Evolutionary conservation across 2,888 invertebrate species (phyloP).

Genomic region (Agonopterix alstromeriana): DNA sequence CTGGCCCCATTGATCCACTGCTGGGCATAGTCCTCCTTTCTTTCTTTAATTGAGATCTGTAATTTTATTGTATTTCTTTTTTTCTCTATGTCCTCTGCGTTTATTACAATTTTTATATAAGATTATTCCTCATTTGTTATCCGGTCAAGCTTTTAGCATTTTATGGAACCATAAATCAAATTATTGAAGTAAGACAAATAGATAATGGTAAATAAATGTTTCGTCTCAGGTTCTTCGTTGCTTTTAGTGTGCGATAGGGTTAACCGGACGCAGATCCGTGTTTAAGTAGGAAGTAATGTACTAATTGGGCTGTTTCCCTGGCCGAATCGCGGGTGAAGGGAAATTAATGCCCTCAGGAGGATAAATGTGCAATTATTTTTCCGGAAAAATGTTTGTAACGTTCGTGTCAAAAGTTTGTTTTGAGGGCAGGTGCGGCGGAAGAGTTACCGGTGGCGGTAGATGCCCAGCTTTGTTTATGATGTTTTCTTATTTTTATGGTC

Average conservation of each 20-base stretch:
- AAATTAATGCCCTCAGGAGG: conserved; percentile 62
- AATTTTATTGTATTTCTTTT: too few relatives aligned
- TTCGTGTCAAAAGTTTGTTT: conserved; percentile 59
- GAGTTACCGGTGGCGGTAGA: conserved; percentile 31
- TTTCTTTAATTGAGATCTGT: too few relatives aligned
- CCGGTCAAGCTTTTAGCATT: too few relatives aligned
- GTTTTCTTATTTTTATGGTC: conserved; percentile 20
- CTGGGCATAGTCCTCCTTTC: too few relatives aligned
- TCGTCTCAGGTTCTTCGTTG: conserved; percentile 1
- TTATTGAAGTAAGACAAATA: too few relatives aligned
- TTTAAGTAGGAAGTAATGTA: conserved; percentile 54
- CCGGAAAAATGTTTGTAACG: conserved; percentile 49
- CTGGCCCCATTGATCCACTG: too few relatives aligned
- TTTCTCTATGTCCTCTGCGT: too few relatives aligned
- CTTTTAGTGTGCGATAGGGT: conserved; percentile 15
- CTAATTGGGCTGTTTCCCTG: conserved; percentile 60
- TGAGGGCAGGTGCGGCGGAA: conserved; percentile 54
- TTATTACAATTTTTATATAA: too few relatives aligned
- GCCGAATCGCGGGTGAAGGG: conserved; percentile 55
- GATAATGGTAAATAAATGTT: too few relatives aligned
- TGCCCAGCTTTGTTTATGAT: conserved; percentile 9
- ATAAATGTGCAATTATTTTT: conserved; percentile 67
- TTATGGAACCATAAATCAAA: too few relatives aligned
- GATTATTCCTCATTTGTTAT: too few relatives aligned
- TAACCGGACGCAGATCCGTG: conserved; percentile 21